Conservation (phyloP, 2,888 invertebrate genomes). For the Epirrhoe alternata region DNA sequence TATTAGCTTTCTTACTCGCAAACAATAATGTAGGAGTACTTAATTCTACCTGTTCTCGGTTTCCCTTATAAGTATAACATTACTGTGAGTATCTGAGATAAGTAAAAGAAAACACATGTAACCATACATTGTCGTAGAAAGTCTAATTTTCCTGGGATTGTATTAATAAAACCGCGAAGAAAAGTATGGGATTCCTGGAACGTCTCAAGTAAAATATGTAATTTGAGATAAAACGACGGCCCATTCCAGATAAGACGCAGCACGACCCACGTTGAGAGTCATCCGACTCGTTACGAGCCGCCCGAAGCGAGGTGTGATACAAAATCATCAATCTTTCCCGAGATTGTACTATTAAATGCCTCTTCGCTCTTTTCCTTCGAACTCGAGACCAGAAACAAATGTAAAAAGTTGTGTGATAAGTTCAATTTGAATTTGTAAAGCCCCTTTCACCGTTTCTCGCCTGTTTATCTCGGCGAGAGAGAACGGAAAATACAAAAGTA, state of each 20-base stretch:
- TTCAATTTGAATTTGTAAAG: constrained; percentile 86
- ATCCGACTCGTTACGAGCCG: constrained; percentile 83
- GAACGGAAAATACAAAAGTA: constrained; percentile 85
- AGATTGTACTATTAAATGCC: constrained; percentile 85
- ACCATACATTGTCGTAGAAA: constrained; percentile 30
- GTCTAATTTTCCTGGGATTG: constrained; percentile 52
- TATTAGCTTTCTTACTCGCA: no score
- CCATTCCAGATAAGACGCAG: constrained; percentile 83
- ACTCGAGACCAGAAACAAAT: constrained; percentile 85
- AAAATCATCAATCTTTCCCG: constrained; percentile 85
- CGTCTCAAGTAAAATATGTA: constrained; percentile 84
- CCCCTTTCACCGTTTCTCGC: constrained; percentile 85
- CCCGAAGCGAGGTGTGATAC: constrained; percentile 85
- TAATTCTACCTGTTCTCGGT: no score
- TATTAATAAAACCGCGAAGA: constrained; percentile 59
- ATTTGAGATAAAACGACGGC: constrained; percentile 84
- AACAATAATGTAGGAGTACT: no score
- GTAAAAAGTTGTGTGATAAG: constrained; percentile 86
- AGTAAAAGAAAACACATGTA: constrained; percentile 24
- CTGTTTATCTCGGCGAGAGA: constrained; percentile 83
- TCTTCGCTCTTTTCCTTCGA: constrained; percentile 83
- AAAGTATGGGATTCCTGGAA: constrained; percentile 71
- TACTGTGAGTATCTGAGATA: not conserved
- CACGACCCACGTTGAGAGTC: constrained; percentile 82
- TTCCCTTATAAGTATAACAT: not conserved